A percentile compares a stretch with the other conserved stretches of the same genome.
Conservation (phyloP, 1,140 invertebrate genomes). For the Drosophila elegans region DNA sequence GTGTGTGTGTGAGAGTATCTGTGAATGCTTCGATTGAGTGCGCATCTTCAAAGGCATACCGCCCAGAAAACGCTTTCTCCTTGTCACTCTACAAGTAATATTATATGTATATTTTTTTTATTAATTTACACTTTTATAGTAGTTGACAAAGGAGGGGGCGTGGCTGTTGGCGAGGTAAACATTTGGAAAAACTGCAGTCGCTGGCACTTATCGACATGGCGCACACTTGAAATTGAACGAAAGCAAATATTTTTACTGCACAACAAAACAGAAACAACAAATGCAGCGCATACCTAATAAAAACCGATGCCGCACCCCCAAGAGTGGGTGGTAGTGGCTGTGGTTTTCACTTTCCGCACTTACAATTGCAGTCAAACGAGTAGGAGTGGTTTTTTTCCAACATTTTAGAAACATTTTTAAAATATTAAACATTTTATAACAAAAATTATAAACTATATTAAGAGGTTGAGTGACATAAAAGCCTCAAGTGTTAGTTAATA, state of each 20-base stretch:
- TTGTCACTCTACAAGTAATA: background rate
- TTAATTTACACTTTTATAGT: conserved; percentile 52
- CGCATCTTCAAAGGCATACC: conserved; percentile 53
- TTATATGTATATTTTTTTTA: conserved; percentile 31
- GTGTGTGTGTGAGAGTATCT: conserved; percentile 30
- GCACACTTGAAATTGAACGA: conserved; percentile 65
- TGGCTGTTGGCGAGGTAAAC: conserved; percentile 32
- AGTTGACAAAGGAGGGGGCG: conserved; percentile 1
- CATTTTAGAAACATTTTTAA: background rate
- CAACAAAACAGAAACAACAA: conserved; percentile 27
- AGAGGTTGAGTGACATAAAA: too few relatives aligned
- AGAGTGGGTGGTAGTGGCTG: conserved; percentile 11
- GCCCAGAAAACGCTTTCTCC: background rate
- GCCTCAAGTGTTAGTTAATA: too few relatives aligned
- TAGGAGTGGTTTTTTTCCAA: background rate
- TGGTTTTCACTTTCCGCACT: conserved; percentile 18
- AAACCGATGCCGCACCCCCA: conserved; percentile 26
- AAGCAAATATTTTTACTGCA: conserved; percentile 66
- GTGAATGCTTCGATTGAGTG: conserved; percentile 52
- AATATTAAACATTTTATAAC: background rate
- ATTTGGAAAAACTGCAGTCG: conserved; percentile 44
- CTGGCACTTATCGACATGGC: conserved; percentile 62
- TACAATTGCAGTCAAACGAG: background rate
- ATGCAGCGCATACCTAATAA: conserved; percentile 50
- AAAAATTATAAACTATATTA: background rate